Evolutionary conservation across 1,140 invertebrate species (phyloP).

Genomic region (Papilio polyxenes): DNA sequence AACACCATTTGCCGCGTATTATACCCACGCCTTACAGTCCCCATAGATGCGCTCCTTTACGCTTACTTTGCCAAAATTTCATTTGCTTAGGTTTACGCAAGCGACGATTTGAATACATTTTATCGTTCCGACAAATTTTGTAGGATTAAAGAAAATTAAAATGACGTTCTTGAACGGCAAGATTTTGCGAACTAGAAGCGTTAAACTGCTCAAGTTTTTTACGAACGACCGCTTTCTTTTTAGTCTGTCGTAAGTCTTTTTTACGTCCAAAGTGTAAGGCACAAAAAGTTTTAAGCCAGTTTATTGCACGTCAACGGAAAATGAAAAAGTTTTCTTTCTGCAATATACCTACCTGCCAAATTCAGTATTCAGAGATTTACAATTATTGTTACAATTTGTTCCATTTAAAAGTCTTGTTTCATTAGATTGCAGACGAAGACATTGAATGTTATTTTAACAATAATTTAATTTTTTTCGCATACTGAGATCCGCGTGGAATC

Average conservation of each 20-base stretch:
- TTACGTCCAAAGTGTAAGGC: constrained; percentile 31
- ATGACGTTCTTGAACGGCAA: constrained; percentile 22
- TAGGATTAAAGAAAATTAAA: constrained; percentile 31
- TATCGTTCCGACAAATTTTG: constrained; percentile 36
- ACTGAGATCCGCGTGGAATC: neutral
- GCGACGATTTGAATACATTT: constrained; percentile 60
- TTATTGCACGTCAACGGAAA: constrained; percentile 36
- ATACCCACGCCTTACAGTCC: constrained; percentile 49
- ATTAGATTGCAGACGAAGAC: neutral
- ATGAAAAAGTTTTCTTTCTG: constrained; percentile 33
- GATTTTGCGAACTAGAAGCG: constrained; percentile 31
- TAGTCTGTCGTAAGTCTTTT: constrained; percentile 35
- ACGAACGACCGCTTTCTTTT: constrained; percentile 31
- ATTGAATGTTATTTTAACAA: neutral
- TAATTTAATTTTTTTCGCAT: neutral
- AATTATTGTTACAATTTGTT: constrained; percentile 15
- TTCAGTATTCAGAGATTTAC: constrained; percentile 10
- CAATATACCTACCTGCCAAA: constrained; percentile 18
- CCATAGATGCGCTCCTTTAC: constrained; percentile 43
- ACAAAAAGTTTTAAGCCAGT: constrained; percentile 30
- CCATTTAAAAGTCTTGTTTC: neutral
- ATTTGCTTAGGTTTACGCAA: constrained; percentile 63
- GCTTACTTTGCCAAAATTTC: constrained; percentile 52
- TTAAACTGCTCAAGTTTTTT: constrained; percentile 30
- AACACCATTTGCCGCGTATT: constrained; percentile 55